These are phyloP conservation scores for Manis pentadactyla DNA, from an alignment of 2,797 vertebrate species.

Conservation along the genomic window DNA sequence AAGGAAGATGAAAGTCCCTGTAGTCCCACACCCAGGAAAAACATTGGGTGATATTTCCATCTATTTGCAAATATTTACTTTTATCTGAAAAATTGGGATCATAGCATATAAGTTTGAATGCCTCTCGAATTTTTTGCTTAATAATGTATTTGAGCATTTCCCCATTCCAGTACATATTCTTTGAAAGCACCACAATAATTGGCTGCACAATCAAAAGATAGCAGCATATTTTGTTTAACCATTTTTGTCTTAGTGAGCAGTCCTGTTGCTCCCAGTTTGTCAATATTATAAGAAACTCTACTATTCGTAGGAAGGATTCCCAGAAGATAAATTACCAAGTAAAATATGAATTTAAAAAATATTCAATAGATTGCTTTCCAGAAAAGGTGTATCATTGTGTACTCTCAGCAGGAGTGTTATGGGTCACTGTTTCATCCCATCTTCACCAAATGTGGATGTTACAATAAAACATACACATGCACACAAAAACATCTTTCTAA, in stretches of 20 bases:
- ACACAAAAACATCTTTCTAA: neutral
- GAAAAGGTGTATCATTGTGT: neutral
- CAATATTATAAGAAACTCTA: neutral
- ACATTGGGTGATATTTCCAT: neutral
- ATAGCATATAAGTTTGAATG: neutral
- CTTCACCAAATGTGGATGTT: neutral
- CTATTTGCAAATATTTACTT: neutral
- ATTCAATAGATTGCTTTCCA: neutral
- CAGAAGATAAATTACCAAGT: neutral
- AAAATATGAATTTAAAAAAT: constrained; percentile 1
- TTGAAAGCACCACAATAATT: neutral
- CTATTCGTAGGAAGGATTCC: neutral
- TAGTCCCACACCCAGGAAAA: neutral
- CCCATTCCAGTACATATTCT: neutral
- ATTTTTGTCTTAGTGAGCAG: constrained; percentile 14
- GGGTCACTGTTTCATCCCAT: neutral
- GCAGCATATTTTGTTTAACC: neutral
- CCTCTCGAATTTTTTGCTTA: neutral
- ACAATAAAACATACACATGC: neutral
- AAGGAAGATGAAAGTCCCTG: constrained; percentile 19
- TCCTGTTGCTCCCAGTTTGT: neutral
- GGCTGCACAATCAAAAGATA: neutral
- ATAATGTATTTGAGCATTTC: neutral
- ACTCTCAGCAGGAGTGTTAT: neutral
- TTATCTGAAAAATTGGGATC: neutral